phyloP scores from a whole-genome alignment of 2,797 vertebrate species.

The Chrosomus eos region DNA sequence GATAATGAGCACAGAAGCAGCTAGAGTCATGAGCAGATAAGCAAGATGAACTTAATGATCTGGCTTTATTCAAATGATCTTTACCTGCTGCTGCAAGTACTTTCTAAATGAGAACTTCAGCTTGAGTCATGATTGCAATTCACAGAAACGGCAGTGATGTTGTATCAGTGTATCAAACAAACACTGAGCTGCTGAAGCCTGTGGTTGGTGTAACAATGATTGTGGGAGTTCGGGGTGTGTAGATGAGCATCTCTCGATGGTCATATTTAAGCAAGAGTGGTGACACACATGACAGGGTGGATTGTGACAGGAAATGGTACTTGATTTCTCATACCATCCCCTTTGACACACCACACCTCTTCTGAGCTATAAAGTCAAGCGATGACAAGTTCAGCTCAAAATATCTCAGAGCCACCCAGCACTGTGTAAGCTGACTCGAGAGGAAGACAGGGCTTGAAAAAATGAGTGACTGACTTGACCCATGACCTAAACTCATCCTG shows the following conservation, averaged over 20 bases:
- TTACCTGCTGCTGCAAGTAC: background rate
- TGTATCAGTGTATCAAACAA: background rate
- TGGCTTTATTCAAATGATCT: background rate
- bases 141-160: background rate
- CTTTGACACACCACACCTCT: constrained; percentile 44
- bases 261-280: constrained; percentile 23
- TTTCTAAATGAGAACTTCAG: constrained; percentile 2
- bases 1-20: background rate
- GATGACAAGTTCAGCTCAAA: constrained; percentile 32
- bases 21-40: background rate
- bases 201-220: constrained; percentile 4
- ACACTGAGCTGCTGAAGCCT: background rate
- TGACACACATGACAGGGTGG: constrained; percentile 37
- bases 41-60: background rate
- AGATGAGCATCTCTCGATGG: background rate
- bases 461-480: background rate
- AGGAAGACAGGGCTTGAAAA: background rate
- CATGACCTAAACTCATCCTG: background rate
- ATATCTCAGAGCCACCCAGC: constrained; percentile 29
- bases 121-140: constrained; percentile 4
- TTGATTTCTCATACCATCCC: constrained; percentile 9
- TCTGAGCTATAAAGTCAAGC: constrained; percentile 45
- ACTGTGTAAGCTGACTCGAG: background rate
- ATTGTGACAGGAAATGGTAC: constrained; percentile 45
- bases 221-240: constrained; percentile 1